Percentiles rank a stretch among this genome's conserved stretches.
Conservation (phyloP, 2,888 invertebrate species). For the Drosophila limbata region DNA sequence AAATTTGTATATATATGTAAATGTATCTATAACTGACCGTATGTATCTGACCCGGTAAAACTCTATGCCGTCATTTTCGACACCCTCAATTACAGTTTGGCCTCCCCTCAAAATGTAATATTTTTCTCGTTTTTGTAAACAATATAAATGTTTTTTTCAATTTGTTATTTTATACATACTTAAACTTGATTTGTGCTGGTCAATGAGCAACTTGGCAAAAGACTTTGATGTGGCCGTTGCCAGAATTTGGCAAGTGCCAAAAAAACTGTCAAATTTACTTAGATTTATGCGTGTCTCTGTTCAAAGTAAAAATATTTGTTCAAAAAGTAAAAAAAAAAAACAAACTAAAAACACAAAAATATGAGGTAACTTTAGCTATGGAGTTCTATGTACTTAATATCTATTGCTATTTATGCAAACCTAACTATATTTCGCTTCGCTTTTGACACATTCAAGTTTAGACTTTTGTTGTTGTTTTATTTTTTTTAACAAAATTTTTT, state of each 20-base stretch:
- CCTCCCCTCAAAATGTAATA: neutral
- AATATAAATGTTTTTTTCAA: conserved; percentile 18
- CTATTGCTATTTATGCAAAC: conserved; percentile 16
- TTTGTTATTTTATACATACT: conserved; percentile 20
- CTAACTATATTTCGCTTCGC: conserved; percentile 9
- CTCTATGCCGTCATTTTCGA: conserved; percentile 50
- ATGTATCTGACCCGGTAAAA: conserved; percentile 24
- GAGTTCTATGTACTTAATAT: conserved; percentile 12
- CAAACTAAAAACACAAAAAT: neutral
- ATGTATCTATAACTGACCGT: neutral
- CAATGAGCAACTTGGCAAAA: conserved; percentile 48
- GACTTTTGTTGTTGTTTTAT: conserved; percentile 6
- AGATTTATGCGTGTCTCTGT: conserved; percentile 32
- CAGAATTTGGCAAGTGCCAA: conserved; percentile 43
- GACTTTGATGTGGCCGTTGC: conserved; percentile 57
- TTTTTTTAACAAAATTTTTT: conserved; percentile 24
- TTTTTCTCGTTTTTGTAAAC: conserved; percentile 4
- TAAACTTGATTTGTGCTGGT: conserved; percentile 61
- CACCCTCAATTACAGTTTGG: conserved; percentile 60
- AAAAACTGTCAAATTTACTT: conserved; percentile 51
- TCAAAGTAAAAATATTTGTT: conserved; percentile 15
- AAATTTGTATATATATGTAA: no score
- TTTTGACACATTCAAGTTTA: conserved; percentile 11
- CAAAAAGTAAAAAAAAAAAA: neutral
- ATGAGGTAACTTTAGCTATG: conserved; percentile 1